A percentile compares a stretch with the other conserved stretches of the same genome.
Evolutionary conservation across 2,797 vertebrate genomes (phyloP).

Genomic region (Gymnoscopelus microlampas): DNA sequence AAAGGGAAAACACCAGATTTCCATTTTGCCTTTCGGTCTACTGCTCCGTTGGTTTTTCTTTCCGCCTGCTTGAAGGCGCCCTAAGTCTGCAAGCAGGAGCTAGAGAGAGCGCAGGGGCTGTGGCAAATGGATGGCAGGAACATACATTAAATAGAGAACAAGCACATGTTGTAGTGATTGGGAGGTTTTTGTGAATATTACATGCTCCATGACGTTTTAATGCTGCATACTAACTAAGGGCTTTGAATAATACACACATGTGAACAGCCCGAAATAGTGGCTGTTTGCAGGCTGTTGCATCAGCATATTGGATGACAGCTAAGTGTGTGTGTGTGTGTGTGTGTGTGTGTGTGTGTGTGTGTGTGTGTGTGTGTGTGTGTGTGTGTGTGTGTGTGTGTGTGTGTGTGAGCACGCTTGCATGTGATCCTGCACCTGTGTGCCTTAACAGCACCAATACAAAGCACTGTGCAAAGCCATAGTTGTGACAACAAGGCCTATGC

Average conservation of each 20-base stretch:
- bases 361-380: too few species aligned
- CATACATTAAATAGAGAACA: constrained; percentile 33
- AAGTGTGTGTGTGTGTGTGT: constrained; percentile 7
- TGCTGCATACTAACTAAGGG: neutral
- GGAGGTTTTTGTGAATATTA: neutral
- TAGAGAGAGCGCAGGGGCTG: neutral
- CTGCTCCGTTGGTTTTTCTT: constrained; percentile 43
- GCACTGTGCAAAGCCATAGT: constrained; percentile 25
- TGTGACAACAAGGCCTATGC: constrained; percentile 28
- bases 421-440: constrained; percentile 16
- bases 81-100: constrained; percentile 8
- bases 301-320: constrained; percentile 20
- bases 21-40: constrained; percentile 49
- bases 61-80: constrained; percentile 42
- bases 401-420: constrained; percentile 9
- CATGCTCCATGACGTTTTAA: neutral
- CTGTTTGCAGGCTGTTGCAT: constrained; percentile 40
- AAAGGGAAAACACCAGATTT: constrained; percentile 53
- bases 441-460: neutral
- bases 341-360: neutral
- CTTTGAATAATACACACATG: constrained; percentile 20
- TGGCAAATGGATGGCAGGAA: constrained; percentile 10
- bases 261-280: constrained; percentile 4
- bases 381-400: neutral
- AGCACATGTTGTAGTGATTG: neutral